Evolutionary conservation across 2,113 vertebrate species (phyloP), one percentile per base, ranked within the genome.

Genomic region (Phalacrocorax brasilianus): DNA sequence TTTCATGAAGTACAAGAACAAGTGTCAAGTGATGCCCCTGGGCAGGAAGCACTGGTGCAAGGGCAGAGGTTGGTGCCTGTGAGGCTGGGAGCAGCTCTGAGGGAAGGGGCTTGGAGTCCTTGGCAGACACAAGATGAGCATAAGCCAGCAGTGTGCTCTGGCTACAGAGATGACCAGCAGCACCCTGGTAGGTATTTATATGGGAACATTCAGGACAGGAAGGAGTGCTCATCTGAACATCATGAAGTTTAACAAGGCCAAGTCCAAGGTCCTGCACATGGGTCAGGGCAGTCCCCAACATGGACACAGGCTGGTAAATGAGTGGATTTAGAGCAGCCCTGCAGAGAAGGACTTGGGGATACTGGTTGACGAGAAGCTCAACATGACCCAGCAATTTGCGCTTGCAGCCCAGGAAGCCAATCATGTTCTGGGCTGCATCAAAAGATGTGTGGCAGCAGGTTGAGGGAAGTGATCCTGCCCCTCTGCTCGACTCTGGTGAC

Each of bases 31-130:
- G 9, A 14, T 44, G 33, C 11, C 19, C 7, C 8, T 30, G 52
- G 28, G 18, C 45, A 61, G 32, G 23, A 50, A 55, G 52, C 9
- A 18, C 5, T 9, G 10, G 12, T 62, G 14, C 47, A 52, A 71
- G 40, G 42, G 6, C 33, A 42, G 5, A 38, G 22, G 7, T 8
- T 0, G 2, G 17, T 14, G 30, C 2, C 18, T 35, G 23, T 12
- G 28, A 50, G 40, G 10, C 42, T 77, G 38, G 33, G 33, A 73
- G 47, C 14, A 27, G 20, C 18, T 50, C 42, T 23, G 42, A 5
- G 4, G 16, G 5, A 53, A 73, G 7, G 21, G n/a, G 35, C 13
- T 15, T 26, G 67, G 5, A 14, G 2, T 0, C 32, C 27, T 17
- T 5, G 2, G 52, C 27, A 56, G 38, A 33, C 21, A 56, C 14